These are phyloP conservation scores for Stenurella melanura DNA, from an alignment of 2,888 invertebrate genomes.

Conservation along the genomic window DNA sequence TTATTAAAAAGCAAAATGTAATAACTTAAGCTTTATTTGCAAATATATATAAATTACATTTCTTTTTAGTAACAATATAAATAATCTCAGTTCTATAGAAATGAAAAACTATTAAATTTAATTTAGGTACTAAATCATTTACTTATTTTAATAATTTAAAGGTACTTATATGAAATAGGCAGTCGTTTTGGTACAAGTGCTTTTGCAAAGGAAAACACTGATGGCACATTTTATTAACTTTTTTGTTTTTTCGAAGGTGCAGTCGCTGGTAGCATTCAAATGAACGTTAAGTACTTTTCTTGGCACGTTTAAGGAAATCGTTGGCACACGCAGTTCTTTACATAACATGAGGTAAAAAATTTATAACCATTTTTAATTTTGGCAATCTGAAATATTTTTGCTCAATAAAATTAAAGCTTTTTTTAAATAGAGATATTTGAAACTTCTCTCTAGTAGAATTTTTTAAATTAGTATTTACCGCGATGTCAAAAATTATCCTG, in stretches of 20 bases:
- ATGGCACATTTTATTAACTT: slow-evolving; percentile 60
- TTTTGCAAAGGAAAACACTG: slow-evolving; percentile 66
- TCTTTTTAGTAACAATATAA: slow-evolving; percentile 68
- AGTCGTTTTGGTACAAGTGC: slow-evolving; percentile 69
- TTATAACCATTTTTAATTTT: too few species aligned
- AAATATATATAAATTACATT: slow-evolving; percentile 70
- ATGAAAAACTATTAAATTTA: slow-evolving; percentile 54
- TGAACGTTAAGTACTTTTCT: not conserved
- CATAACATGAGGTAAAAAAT: too few species aligned
- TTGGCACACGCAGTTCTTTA: not conserved
- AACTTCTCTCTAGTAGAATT: too few species aligned
- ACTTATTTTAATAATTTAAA: slow-evolving; percentile 45
- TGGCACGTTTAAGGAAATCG: slow-evolving; percentile 6
- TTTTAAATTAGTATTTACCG: too few species aligned
- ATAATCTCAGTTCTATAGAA: slow-evolving; percentile 60
- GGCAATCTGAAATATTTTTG: too few species aligned
- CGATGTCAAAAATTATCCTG: too few species aligned
- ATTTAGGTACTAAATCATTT: slow-evolving; percentile 43
- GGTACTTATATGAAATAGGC: slow-evolving; percentile 66
- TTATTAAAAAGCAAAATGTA: slow-evolving; percentile 69
- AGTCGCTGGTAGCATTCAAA: not conserved
- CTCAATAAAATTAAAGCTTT: too few species aligned
- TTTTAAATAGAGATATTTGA: too few species aligned
- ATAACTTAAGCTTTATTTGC: slow-evolving; percentile 72
- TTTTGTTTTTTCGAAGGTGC: slow-evolving; percentile 20